Conservation (phyloP, 2,113 vertebrate genomes). For the Patagioenas fasciata region DNA sequence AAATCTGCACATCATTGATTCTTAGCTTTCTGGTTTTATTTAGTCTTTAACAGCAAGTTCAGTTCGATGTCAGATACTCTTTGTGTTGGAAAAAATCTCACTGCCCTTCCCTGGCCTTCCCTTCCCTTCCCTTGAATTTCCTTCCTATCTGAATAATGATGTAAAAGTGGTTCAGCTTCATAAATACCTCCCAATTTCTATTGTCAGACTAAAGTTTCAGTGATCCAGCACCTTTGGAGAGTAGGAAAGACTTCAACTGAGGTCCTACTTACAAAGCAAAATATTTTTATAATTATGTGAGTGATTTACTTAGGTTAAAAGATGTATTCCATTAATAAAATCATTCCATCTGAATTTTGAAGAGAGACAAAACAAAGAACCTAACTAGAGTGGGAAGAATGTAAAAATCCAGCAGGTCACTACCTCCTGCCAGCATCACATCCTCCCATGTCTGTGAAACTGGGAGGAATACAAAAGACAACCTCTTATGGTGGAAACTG, state of each 20-base stretch:
- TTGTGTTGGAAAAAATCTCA: not conserved
- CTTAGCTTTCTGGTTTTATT: not conserved
- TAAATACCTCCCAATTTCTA: not conserved
- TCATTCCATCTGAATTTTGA: not conserved
- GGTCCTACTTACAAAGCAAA: not conserved
- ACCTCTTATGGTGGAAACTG: not conserved
- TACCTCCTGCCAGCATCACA: not conserved
- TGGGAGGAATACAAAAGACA: not conserved
- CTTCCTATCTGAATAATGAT: not conserved
- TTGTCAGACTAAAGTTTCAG: not conserved
- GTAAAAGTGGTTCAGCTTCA: not conserved
- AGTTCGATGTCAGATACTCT: not conserved
- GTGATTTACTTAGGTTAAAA: not conserved
- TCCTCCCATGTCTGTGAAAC: not conserved
- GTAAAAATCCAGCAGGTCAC: not conserved
- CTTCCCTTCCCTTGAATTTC: not conserved
- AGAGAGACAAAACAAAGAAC: not conserved
- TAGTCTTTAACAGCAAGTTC: not conserved
- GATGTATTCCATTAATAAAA: not conserved
- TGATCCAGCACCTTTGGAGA: not conserved
- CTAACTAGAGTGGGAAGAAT: not conserved
- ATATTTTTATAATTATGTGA: not conserved
- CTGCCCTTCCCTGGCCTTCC: not conserved
- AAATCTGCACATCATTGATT: not conserved
- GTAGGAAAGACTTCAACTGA: not conserved